Evolutionary conservation across 2,888 invertebrate species (phyloP).

Genomic region (Lumbricus terrestris): DNA sequence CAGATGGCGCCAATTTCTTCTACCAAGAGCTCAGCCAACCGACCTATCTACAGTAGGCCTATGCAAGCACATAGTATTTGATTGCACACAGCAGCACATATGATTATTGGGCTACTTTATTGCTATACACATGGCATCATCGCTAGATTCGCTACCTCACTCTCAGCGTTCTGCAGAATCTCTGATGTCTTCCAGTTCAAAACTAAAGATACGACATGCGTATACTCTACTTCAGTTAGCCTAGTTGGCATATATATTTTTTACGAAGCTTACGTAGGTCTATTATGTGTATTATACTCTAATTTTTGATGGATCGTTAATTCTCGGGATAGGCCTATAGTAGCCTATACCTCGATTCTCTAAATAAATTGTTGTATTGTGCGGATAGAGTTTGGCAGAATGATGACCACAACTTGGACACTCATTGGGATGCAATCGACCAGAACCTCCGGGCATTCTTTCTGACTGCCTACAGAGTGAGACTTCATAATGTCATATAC

Average conservation of each 20-base stretch:
- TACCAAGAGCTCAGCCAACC: constrained; percentile 19
- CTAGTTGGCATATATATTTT: no score
- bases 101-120: no score
- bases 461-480: constrained; percentile 20
- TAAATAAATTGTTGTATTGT: background rate
- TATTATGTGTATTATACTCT: no score
- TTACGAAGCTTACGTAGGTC: no score
- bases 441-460: constrained; percentile 26
- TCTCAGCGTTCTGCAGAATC: no score
- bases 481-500: background rate
- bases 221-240: no score
- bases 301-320: background rate
- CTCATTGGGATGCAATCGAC: constrained; percentile 23
- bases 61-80: background rate
- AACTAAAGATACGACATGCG: no score
- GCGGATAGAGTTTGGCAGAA: constrained; percentile 30
- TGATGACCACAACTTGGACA: constrained; percentile 27
- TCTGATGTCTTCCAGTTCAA: no score
- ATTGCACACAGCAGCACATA: no score
- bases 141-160: no score
- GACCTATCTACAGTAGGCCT: constrained; percentile 24
- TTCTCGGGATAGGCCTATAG: background rate
- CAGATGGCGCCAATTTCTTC: constrained; percentile 31
- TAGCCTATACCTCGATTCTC: background rate
- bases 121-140: no score